Conservation (phyloP, 64 coral and sea anemone species). For the Stylophora pistillata region DNA sequence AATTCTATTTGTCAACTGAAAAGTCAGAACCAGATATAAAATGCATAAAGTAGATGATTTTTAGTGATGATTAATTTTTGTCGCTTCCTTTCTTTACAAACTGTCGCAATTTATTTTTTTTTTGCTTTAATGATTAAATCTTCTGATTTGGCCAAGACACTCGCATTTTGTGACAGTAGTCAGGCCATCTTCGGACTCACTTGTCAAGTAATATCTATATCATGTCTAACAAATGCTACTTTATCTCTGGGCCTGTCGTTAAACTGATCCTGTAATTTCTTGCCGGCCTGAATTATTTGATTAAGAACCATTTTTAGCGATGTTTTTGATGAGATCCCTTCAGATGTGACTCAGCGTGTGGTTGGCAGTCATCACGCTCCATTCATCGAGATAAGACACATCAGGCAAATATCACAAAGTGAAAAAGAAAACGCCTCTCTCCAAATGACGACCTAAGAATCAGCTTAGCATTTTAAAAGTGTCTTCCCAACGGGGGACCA, state of each 20-base stretch:
- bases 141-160: no score
- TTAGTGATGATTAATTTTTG: neutral
- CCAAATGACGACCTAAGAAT: neutral
- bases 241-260: neutral
- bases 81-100: neutral
- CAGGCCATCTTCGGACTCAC: neutral
- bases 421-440: neutral
- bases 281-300: neutral
- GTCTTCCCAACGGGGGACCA: neutral
- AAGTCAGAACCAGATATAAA: neutral
- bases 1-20: neutral
- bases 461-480: neutral
- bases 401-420: neutral
- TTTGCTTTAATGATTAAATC: no score
- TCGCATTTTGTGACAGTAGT: neutral
- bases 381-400: neutral
- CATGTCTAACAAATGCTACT: neutral
- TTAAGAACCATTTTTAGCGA: slow-evolving; percentile 10
- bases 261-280: neutral
- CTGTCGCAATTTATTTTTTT: neutral
- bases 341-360: neutral
- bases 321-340: neutral
- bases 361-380: neutral
- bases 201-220: neutral
- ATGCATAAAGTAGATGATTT: neutral